phyloP scores from a whole-genome alignment of 1,140 invertebrate species.

The Diachasma alloeum region DNA sequence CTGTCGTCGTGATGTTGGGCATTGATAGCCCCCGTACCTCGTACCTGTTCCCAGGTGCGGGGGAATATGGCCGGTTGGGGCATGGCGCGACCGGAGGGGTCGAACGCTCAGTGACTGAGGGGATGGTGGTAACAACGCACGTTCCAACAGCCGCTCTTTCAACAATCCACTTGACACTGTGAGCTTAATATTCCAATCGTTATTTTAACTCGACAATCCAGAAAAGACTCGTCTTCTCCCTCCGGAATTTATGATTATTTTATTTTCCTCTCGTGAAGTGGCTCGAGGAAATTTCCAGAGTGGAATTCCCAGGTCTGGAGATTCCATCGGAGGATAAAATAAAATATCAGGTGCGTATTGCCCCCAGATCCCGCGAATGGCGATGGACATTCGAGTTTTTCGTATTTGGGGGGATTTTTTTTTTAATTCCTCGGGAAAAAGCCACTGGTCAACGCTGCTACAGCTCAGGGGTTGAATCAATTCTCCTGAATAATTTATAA shows the following conservation, averaged over 20 bases:
- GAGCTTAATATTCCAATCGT: too few species aligned
- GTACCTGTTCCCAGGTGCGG: constrained; percentile 21
- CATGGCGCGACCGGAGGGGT: neutral
- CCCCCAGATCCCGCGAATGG: too few species aligned
- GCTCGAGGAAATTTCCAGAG: neutral
- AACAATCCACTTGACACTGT: too few species aligned
- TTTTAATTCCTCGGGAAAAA: neutral
- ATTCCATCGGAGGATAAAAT: neutral
- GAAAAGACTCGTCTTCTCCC: neutral
- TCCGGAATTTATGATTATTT: too few species aligned
- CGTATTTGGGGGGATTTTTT: too few species aligned
- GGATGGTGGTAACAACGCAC: constrained; percentile 21
- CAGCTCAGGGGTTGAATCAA: constrained; percentile 42
- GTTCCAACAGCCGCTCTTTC: neutral
- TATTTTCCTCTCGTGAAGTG: neutral
- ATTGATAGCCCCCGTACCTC: neutral
- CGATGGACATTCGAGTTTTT: too few species aligned
- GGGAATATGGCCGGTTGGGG: constrained; percentile 19
- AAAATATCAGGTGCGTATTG: neutral
- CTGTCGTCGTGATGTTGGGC: neutral
- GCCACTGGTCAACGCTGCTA: constrained; percentile 28
- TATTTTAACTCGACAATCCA: neutral
- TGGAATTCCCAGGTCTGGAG: neutral
- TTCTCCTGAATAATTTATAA: constrained; percentile 55
- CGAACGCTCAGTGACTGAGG: constrained; percentile 19